Conservation (phyloP, 2,113 vertebrate genomes). For the Dromiciops gliroides region DNA sequence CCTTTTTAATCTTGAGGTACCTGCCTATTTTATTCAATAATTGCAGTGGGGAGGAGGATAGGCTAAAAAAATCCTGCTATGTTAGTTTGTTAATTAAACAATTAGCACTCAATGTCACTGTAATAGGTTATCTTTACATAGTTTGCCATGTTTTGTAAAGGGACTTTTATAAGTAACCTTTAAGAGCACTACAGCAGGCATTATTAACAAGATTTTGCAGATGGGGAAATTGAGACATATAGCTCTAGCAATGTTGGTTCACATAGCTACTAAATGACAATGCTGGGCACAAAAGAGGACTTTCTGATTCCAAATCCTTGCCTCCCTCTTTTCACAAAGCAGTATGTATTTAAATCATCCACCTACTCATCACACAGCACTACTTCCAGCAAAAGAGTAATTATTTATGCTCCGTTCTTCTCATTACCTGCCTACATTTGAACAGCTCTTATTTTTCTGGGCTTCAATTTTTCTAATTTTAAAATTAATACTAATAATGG, state of each 20-base stretch:
- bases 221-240: background rate
- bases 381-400: background rate
- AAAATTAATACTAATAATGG: background rate
- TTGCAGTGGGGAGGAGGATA: background rate
- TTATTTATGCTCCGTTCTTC: background rate
- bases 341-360: background rate
- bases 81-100: background rate
- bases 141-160: background rate
- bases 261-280: background rate
- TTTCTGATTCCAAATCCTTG: background rate
- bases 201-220: background rate
- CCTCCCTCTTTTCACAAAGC: background rate
- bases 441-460: background rate
- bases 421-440: background rate
- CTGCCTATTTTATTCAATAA: background rate
- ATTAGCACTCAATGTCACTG: background rate
- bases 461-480: background rate
- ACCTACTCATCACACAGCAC: background rate
- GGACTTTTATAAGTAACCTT: background rate
- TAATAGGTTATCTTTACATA: background rate
- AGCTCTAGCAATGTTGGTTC: background rate
- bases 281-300: too few relatives aligned
- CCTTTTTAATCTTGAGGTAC: background rate
- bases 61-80: background rate
- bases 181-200: background rate